phyloP scores from a whole-genome alignment of 2,113 vertebrate species.

The Plestiodon gilberti region DNA sequence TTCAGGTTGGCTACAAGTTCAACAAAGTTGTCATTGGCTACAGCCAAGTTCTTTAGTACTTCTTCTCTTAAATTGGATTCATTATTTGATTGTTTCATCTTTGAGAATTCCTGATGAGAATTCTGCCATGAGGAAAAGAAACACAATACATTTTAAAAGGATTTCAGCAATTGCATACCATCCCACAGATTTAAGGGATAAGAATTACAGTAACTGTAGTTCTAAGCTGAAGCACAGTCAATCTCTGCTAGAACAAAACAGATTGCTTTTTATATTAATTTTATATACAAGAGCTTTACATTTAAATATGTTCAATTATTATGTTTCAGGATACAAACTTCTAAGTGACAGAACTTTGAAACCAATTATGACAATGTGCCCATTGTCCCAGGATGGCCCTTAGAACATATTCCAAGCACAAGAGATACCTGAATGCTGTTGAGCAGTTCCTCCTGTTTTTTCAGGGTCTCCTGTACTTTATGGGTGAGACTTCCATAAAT shows the following conservation, averaged over 20 bases:
- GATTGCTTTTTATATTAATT: background rate
- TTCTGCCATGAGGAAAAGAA: slow-evolving; percentile 69
- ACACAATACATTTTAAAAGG: background rate
- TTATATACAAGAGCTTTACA: background rate
- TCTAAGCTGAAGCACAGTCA: background rate
- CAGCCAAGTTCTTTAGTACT: slow-evolving; percentile 94
- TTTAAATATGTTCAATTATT: background rate
- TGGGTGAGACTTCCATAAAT: slow-evolving; percentile 89
- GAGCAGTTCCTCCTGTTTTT: slow-evolving; percentile 90
- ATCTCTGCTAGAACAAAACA: background rate
- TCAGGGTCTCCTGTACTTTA: slow-evolving; percentile 88
- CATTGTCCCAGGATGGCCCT: background rate
- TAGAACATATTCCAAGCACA: background rate
- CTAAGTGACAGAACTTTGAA: background rate
- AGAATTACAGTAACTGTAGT: background rate
- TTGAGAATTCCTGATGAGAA: slow-evolving; percentile 95
- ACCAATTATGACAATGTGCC: background rate
- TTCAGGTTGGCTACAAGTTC: slow-evolving; percentile 93
- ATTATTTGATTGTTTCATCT: slow-evolving; percentile 93
- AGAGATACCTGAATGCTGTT: slow-evolving; percentile 83
- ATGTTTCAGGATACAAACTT: no score
- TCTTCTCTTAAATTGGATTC: slow-evolving; percentile 96
- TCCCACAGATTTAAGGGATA: background rate
- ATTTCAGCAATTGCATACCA: background rate
- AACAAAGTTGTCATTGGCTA: slow-evolving; percentile 95